Evolutionary conservation across 1,140 invertebrate genomes (phyloP).

Genomic region (Thaumetopoea pityocampa): DNA sequence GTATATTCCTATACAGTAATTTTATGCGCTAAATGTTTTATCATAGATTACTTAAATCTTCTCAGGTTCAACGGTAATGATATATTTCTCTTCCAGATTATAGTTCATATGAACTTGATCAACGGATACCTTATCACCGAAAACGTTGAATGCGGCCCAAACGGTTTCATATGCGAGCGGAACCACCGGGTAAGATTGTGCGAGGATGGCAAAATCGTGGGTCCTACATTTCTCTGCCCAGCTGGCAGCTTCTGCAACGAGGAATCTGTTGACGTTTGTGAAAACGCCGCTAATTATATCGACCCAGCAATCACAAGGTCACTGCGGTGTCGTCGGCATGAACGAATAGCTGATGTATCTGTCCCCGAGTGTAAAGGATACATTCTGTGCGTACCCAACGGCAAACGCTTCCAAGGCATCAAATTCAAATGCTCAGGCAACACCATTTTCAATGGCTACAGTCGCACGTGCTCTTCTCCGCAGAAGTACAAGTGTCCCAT

Average conservation of each 20-base stretch:
- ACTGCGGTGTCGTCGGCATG: slow-evolving; percentile 48
- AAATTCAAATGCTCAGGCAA: slow-evolving; percentile 64
- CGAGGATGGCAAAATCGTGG: slow-evolving; percentile 43
- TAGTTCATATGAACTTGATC: slow-evolving; percentile 2
- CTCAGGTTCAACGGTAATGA: no score
- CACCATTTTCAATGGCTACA: slow-evolving; percentile 62
- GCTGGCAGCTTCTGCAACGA: slow-evolving; percentile 55
- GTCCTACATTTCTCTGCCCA: slow-evolving; percentile 56
- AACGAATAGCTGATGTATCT: slow-evolving; percentile 55
- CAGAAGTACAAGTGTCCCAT: slow-evolving; percentile 56
- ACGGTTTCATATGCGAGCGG: slow-evolving; percentile 57
- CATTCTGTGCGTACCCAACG: slow-evolving; percentile 63
- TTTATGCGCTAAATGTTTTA: not conserved
- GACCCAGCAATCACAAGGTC: slow-evolving; percentile 38
- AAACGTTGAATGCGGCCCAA: slow-evolving; percentile 47
- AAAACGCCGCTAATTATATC: slow-evolving; percentile 46
- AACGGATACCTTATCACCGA: slow-evolving; percentile 20
- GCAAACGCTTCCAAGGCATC: slow-evolving; percentile 59
- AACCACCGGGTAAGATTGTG: slow-evolving; percentile 48
- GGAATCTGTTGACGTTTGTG: slow-evolving; percentile 55
- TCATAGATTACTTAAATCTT: no score
- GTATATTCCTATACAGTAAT: no score
- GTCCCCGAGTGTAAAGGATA: slow-evolving; percentile 64
- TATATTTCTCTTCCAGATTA: slow-evolving; percentile 23
- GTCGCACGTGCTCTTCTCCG: slow-evolving; percentile 49